Conservation (phyloP, 2,113 vertebrate genomes). For the Passer domesticus region DNA sequence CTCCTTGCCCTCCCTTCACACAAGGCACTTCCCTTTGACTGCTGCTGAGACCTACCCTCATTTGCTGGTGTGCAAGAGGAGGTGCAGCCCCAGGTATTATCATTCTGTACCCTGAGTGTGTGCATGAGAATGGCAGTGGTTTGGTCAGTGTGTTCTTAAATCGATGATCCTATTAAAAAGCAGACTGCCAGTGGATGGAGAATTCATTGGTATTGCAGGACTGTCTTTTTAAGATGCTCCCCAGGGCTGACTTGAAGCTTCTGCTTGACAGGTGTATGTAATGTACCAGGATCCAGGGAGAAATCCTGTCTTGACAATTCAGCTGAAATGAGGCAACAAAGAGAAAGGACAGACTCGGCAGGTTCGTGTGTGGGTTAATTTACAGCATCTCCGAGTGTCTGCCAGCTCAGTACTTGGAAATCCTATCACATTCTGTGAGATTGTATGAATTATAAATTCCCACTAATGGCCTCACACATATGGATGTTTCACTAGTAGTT, state of each 20-base stretch:
- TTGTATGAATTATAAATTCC: slow-evolving; percentile 24
- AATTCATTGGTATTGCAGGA: slow-evolving; percentile 56
- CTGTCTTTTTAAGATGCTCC: slow-evolving; percentile 1
- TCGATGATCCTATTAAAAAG: not conserved
- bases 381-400: not conserved
- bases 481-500: not conserved
- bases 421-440: slow-evolving; percentile 33
- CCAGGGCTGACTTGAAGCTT: slow-evolving; percentile 38
- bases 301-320: slow-evolving; percentile 44
- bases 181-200: not conserved
- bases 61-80: not conserved
- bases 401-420: slow-evolving; percentile 27
- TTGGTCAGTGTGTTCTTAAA: not conserved
- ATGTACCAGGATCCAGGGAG: slow-evolving; percentile 21
- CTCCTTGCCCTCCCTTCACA: not conserved
- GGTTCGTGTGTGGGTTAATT: slow-evolving; percentile 39
- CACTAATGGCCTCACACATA: not conserved
- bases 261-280: slow-evolving; percentile 39
- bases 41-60: not conserved
- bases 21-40: not conserved
- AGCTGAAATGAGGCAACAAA: not conserved
- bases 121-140: not conserved
- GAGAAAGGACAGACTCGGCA: not conserved
- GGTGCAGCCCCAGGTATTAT: not conserved
- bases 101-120: not conserved